A percentile compares a stretch with the other conserved stretches of the same genome.
phyloP scores from a whole-genome alignment of 2,113 vertebrate genomes.

The Monopterus albus region DNA sequence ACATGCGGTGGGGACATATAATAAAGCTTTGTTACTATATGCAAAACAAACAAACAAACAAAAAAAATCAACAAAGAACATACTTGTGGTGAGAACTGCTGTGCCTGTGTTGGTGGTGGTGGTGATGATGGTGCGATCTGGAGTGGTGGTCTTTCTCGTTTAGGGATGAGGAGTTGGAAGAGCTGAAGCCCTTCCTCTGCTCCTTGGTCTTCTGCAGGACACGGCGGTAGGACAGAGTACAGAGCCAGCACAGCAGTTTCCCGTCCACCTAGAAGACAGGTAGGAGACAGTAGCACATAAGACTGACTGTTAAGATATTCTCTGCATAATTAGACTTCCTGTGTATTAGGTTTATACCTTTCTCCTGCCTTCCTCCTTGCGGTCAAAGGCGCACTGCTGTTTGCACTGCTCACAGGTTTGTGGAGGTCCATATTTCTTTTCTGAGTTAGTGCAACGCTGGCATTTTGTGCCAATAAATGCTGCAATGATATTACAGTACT shows the following conservation, averaged over 20 bases:
- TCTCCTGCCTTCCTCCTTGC: conserved; percentile 96
- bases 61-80: conserved; percentile 58
- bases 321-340: background rate
- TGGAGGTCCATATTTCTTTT: conserved; percentile 97
- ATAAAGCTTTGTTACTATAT: too few relatives aligned
- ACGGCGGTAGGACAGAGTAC: conserved; percentile 95
- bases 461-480: conserved; percentile 99
- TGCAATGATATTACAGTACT: conserved; percentile 99
- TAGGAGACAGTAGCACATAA: background rate
- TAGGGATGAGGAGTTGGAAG: conserved; percentile 93
- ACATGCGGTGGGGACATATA: too few relatives aligned
- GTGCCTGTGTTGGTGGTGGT: conserved; percentile 90
- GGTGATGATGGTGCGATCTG: conserved; percentile 89
- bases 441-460: conserved; percentile 97
- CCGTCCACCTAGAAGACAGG: conserved; percentile 89
- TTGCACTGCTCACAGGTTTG: conserved; percentile 98
- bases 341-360: conserved; percentile 84
- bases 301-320: background rate
- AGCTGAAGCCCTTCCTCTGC: conserved; percentile 94
- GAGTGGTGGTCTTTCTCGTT: conserved; percentile 95
- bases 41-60: too few relatives aligned
- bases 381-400: conserved; percentile 98
- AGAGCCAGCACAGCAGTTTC: conserved; percentile 97
- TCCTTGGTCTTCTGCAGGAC: conserved; percentile 99
- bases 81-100: conserved; percentile 95